These are phyloP conservation scores for Sebastes reedi DNA, from an alignment of 2,797 vertebrate genomes.

Conservation along the genomic window DNA sequence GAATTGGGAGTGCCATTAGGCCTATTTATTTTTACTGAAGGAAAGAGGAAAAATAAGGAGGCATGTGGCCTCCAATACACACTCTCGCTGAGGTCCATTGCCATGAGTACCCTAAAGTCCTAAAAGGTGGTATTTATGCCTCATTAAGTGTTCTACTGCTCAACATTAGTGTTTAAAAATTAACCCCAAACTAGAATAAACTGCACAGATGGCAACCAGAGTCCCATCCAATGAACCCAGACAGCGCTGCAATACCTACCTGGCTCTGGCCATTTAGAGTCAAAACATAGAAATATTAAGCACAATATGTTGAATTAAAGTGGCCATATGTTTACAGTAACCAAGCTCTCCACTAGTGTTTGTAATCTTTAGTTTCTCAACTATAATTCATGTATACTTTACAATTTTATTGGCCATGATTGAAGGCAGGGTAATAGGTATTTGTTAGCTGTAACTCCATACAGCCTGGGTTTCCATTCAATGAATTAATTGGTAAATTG, in stretches of 20 bases:
- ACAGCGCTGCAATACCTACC: not conserved
- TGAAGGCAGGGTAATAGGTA: not conserved
- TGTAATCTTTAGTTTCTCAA: not conserved
- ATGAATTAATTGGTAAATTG: not conserved
- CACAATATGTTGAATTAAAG: not conserved
- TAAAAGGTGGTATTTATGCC: conserved; percentile 61
- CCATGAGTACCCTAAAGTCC: conserved; percentile 37
- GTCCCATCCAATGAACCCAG: not conserved
- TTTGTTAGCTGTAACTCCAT: not conserved
- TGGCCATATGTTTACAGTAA: not conserved
- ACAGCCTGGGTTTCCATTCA: not conserved
- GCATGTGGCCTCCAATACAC: conserved; percentile 19
- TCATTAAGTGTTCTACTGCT: conserved; percentile 52
- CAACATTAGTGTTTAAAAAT: conserved; percentile 55
- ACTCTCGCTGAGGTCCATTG: conserved; percentile 14
- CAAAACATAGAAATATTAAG: not conserved
- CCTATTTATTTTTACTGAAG: conserved; percentile 60
- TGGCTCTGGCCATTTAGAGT: not conserved
- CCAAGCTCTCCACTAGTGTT: not conserved
- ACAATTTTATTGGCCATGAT: not conserved
- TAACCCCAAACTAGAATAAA: conserved; percentile 38
- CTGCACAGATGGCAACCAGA: conserved; percentile 44
- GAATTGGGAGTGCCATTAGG: conserved; percentile 59
- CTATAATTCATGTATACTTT: not conserved
- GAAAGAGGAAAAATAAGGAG: conserved; percentile 30